A percentile compares a stretch with the other conserved stretches of the same genome.
phyloP scores from a whole-genome alignment of 30 jellyfish, hydroid and myxozoan species.

The Chironex yamaguchii region DNA sequence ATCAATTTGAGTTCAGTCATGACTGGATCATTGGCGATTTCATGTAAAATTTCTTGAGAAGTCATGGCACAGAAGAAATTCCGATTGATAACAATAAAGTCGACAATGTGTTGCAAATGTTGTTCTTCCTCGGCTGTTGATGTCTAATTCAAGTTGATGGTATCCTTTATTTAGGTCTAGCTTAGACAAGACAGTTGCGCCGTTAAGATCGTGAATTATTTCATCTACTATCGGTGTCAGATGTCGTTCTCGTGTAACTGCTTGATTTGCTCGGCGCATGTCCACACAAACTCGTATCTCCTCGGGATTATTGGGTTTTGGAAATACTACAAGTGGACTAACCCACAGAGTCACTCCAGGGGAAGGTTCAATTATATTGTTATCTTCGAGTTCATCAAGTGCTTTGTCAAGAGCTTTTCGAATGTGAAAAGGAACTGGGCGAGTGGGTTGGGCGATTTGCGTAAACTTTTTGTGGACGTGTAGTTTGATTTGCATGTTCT shows the following conservation, averaged over 20 bases:
- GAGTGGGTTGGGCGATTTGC: conserved; percentile 7
- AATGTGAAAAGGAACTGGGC: not conserved
- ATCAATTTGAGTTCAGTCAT: no score
- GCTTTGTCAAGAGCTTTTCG: not conserved
- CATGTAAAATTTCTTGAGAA: no score
- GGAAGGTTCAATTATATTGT: not conserved
- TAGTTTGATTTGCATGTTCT: not conserved
- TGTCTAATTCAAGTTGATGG: not conserved
- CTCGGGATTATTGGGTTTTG: not conserved
- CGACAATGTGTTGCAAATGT: not conserved
- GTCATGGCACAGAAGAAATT: no score
- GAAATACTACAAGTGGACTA: no score
- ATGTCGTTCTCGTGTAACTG: conserved; percentile 1
- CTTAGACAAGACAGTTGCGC: not conserved
- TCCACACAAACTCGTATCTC: not conserved
- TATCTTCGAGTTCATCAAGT: not conserved
- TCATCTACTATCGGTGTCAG: not conserved
- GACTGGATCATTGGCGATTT: no score
- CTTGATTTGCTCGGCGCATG: conserved; percentile 7
- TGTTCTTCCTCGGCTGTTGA: not conserved
- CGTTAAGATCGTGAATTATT: conserved; percentile 5
- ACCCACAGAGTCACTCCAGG: not conserved
- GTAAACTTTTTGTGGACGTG: not conserved
- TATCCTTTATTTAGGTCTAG: conserved; percentile 1
- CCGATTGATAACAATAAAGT: not conserved